These are phyloP conservation scores for Petrolisthes manimaculis DNA, from an alignment of 2,888 invertebrate species.

Conservation along the genomic window DNA sequence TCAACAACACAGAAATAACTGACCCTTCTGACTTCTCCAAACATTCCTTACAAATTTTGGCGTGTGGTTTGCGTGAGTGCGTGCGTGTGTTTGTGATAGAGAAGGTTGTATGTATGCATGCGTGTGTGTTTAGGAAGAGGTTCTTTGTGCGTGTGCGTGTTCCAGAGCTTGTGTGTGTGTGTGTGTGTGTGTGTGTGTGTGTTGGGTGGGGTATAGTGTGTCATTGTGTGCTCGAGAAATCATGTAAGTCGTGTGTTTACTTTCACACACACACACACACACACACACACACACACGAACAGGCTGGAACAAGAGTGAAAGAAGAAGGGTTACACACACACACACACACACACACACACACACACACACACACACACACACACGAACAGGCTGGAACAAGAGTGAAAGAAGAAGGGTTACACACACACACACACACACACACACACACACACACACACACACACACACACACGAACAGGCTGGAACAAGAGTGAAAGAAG, in stretches of 20 bases:
- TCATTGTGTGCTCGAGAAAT: too few relatives aligned
- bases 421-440: too few relatives aligned
- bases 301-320: not conserved
- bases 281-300: not conserved
- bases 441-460: too few relatives aligned
- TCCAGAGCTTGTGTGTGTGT: not conserved
- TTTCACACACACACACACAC: too few relatives aligned
- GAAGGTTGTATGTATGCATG: not conserved
- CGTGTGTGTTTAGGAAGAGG: slow-evolving; percentile 1
- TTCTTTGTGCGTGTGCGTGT: slow-evolving; percentile 31
- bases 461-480: too few relatives aligned
- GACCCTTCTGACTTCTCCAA: slow-evolving; percentile 27
- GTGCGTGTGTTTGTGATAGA: slow-evolving; percentile 18
- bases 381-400: not conserved
- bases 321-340: too few relatives aligned
- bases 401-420: too few relatives aligned
- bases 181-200: slow-evolving; percentile 8
- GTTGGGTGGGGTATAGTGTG: not conserved
- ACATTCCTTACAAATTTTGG: slow-evolving; percentile 39
- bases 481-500: too few relatives aligned
- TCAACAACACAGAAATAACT: slow-evolving; percentile 19
- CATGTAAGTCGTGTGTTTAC: too few relatives aligned
- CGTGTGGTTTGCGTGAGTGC: slow-evolving; percentile 15
- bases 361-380: not conserved
- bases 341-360: too few relatives aligned